phyloP scores from a whole-genome alignment of 2,888 invertebrate species.

The Ormyrus thymus region DNA sequence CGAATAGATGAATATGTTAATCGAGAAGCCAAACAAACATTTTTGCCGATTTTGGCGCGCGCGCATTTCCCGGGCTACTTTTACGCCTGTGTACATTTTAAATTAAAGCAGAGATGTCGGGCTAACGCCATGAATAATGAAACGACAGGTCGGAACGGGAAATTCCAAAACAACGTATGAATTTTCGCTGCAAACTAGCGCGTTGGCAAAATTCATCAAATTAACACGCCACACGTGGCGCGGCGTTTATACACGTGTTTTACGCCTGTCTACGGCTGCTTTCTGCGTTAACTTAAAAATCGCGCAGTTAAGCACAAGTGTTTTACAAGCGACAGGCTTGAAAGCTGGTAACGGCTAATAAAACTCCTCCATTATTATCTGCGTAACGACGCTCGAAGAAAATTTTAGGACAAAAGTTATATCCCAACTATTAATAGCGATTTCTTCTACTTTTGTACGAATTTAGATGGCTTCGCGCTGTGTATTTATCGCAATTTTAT shows the following conservation, averaged over 20 bases:
- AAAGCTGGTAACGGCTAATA: conserved; percentile 40
- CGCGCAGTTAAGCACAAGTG: conserved; percentile 21
- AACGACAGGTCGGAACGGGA: too few relatives aligned
- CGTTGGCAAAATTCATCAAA: conserved; percentile 18
- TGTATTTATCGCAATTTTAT: too few relatives aligned
- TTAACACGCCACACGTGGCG: conserved; percentile 21
- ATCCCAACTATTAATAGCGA: not conserved
- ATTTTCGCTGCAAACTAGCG: not conserved
- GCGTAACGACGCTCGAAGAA: not conserved
- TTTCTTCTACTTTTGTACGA: not conserved
- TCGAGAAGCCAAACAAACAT: not conserved
- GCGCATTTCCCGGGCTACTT: too few relatives aligned
- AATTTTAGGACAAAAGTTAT: conserved; percentile 1
- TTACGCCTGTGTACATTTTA: too few relatives aligned
- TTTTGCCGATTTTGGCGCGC: not conserved
- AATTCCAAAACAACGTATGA: too few relatives aligned
- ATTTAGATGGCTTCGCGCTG: not conserved
- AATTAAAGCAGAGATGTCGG: too few relatives aligned
- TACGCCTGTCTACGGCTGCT: not conserved
- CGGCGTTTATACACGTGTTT: conserved; percentile 13
- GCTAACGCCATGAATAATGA: too few relatives aligned
- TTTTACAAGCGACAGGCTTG: conserved; percentile 28
- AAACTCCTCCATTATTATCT: conserved; percentile 29
- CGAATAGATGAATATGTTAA: not conserved
- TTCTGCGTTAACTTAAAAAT: conserved; percentile 24